Conservation (phyloP, 2,113 vertebrate species). For the Verasper variegatus region DNA sequence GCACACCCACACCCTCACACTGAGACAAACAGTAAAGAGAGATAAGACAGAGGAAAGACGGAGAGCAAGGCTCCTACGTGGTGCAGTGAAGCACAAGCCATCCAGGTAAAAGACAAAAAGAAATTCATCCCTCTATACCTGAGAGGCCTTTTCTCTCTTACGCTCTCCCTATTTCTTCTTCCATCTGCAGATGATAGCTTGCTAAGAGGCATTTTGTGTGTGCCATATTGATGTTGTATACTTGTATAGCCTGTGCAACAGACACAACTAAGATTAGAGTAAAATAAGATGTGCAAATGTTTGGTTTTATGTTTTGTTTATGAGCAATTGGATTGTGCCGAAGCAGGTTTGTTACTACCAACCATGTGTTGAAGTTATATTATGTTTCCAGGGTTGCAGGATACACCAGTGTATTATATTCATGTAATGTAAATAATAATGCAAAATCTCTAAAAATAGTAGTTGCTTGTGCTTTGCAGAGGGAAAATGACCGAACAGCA, state of each 20-base stretch:
- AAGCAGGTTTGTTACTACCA: too few relatives aligned
- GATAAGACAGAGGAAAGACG: conserved; percentile 55
- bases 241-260: neutral
- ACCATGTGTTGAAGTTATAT: neutral
- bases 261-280: neutral
- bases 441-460: neutral
- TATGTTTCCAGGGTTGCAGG: neutral
- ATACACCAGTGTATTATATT: neutral
- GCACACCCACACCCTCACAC: conserved; percentile 67
- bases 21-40: conserved; percentile 60
- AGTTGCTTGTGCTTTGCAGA: conserved; percentile 38
- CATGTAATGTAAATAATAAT: neutral
- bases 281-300: neutral
- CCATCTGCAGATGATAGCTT: conserved; percentile 1
- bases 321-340: too few relatives aligned
- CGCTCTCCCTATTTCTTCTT: neutral
- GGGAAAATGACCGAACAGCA: conserved; percentile 87
- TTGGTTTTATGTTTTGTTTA: neutral
- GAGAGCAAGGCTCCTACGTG: conserved; percentile 60
- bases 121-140: conserved; percentile 5
- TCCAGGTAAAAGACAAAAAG: conserved; percentile 67
- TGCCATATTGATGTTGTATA: neutral
- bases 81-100: conserved; percentile 71
- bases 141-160: neutral
- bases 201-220: conserved; percentile 1